These are phyloP conservation scores for Enteromius mattozi DNA, from an alignment of 2,797 vertebrate species.

Conservation along the genomic window DNA sequence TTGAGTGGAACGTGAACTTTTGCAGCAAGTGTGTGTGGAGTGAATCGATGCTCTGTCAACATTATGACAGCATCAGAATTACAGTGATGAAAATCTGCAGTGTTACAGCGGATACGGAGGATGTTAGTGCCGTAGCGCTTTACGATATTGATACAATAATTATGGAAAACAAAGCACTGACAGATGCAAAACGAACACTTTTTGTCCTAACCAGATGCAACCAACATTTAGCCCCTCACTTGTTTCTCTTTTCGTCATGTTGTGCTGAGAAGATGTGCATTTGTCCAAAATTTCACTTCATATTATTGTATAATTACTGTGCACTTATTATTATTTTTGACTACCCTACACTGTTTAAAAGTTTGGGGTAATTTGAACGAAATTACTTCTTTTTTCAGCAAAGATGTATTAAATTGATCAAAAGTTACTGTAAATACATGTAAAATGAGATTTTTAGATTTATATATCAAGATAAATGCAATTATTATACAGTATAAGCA, in stretches of 20 bases:
- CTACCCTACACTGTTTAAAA: too few relatives aligned
- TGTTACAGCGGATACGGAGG: background rate
- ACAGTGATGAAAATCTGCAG: conserved; percentile 9
- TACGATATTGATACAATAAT: conserved; percentile 1
- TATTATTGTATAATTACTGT: background rate
- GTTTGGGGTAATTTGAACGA: background rate
- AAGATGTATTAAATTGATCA: background rate
- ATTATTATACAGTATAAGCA: too few relatives aligned
- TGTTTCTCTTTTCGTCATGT: background rate
- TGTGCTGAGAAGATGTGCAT: background rate
- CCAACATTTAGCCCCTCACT: too few relatives aligned
- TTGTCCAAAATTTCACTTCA: background rate
- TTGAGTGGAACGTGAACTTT: conserved; percentile 63
- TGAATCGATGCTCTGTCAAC: conserved; percentile 37
- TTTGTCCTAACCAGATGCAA: background rate
- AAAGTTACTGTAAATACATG: background rate
- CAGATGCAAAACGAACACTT: background rate
- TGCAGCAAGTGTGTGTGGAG: conserved; percentile 60
- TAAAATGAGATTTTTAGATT: too few relatives aligned
- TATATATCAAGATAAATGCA: too few relatives aligned
- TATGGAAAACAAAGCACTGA: background rate
- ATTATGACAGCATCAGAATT: conserved; percentile 18
- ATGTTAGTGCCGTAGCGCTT: background rate
- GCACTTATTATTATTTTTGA: background rate
- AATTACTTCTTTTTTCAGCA: background rate